A percentile compares a stretch with the other conserved stretches of the same genome.
Conservation (phyloP, 2,113 vertebrate genomes). For the Perca schrenkii region DNA sequence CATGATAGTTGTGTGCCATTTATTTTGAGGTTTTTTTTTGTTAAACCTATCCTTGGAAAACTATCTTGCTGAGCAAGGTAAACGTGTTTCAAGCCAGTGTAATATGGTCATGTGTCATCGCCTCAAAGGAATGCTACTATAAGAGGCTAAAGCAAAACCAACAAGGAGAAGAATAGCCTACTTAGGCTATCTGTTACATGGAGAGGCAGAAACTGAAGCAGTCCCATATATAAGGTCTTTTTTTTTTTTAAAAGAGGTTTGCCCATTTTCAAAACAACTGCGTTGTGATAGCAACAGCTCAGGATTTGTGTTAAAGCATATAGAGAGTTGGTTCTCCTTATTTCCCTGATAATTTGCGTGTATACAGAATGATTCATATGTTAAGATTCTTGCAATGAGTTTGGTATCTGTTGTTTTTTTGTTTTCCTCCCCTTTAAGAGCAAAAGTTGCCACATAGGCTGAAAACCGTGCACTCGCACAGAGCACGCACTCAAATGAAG, state of each 20-base stretch:
- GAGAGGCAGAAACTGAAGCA: background rate
- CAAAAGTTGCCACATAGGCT: background rate
- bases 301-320: background rate
- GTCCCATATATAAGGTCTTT: background rate
- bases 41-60: background rate
- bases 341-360: background rate
- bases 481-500: background rate
- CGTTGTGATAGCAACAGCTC: background rate
- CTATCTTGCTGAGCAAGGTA: background rate
- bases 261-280: background rate
- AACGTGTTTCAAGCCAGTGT: background rate
- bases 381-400: background rate
- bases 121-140: conserved; percentile 19
- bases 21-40: no score
- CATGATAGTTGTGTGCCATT: background rate
- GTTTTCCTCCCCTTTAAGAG: background rate
- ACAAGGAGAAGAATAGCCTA: background rate
- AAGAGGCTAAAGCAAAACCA: background rate
- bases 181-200: conserved; percentile 11
- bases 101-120: conserved; percentile 16
- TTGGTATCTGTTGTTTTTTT: background rate
- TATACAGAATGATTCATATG: background rate
- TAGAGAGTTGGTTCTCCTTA: background rate
- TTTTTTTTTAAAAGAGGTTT: background rate
- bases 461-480: background rate